Evolutionary conservation across 2,888 invertebrate genomes (phyloP).

Genomic region (Xylophagus ater): DNA sequence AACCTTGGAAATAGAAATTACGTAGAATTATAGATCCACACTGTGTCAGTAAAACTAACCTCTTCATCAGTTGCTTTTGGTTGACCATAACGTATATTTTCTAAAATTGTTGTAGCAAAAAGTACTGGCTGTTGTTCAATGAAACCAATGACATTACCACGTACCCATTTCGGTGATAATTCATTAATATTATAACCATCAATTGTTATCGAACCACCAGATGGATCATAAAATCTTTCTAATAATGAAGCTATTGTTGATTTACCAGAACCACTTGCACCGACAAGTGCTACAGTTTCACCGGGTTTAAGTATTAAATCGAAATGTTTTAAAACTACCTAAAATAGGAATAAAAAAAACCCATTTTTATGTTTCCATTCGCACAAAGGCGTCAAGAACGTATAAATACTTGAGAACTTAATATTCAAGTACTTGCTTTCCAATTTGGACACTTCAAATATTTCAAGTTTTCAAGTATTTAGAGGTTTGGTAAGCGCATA

Average conservation of each 20-base stretch:
- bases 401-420: too few species aligned
- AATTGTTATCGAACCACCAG: conserved; percentile 32
- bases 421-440: too few species aligned
- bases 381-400: background rate
- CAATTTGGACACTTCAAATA: too few species aligned
- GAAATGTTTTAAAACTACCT: conserved; percentile 72
- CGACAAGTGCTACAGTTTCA: conserved; percentile 83
- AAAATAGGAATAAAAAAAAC: conserved; percentile 23
- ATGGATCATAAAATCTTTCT: conserved; percentile 56
- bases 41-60: too few species aligned
- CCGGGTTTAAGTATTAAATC: conserved; percentile 73
- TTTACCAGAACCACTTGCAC: conserved; percentile 90
- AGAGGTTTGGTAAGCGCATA: too few species aligned
- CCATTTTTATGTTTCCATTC: background rate
- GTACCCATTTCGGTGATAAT: conserved; percentile 61
- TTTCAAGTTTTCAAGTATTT: too few species aligned
- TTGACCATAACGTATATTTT: conserved; percentile 88
- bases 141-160: conserved; percentile 71
- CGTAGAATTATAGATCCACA: too few species aligned
- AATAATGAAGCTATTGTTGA: conserved; percentile 82
- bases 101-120: conserved; percentile 81
- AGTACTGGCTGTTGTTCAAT: conserved; percentile 91
- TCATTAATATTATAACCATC: conserved; percentile 35
- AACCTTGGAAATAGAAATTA: too few species aligned
- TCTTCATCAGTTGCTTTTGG: conserved; percentile 57